Base-by-base conservation (phyloP, 1,140 invertebrate genomes). In the Bombus haemorrhoidalis region DNA sequence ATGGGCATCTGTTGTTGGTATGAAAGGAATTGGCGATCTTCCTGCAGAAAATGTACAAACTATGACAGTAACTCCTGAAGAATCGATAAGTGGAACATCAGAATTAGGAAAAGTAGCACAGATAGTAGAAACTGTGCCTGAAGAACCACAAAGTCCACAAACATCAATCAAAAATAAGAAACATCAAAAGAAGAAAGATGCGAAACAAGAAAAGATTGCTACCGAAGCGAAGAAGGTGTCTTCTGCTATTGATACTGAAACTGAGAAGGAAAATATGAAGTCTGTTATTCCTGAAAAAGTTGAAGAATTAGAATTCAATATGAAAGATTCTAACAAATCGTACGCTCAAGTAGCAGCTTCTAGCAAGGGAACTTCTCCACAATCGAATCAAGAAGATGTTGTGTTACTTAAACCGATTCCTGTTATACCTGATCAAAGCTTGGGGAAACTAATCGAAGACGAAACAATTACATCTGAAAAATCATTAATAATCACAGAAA, bases 341-440 rank as follows among this genome's bases (percentile, higher is more conserved):
- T 96, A 96, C 83, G 96, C 96, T 59, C 95, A 96, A 93, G 95
- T 96, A 25, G 94, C 96, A 25, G 95, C 96, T 34, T 95, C 95
- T 89, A 95, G 94, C 6, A 84, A 81, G 22, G 81, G 71, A 71
- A 74, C 83, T 15, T 86, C 89, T 10, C 86, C 91, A 0, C 90
- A 91, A 68, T 32, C 13, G n/a, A 68, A 59, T 41, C 69, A 90
- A 59, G 86, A 90, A 39, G 86, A 92, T n/a, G 53, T 69, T 5
- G 64, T 71, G 22, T 75, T 86, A 18, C 2, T 86, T 0, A 91
- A 90, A 87, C 80, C 90, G 41, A 39, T 87, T 76, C 71, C 89
- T 15, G 34, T 87, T 37, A 83, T 81, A 41, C 59, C n/a, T 8
- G 71, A 75, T 34, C 10, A 72, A 41, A 59, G 34, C 6, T 43